Base-by-base conservation (phyloP, 2,888 invertebrate genomes). In the Allygus modestus region DNA sequence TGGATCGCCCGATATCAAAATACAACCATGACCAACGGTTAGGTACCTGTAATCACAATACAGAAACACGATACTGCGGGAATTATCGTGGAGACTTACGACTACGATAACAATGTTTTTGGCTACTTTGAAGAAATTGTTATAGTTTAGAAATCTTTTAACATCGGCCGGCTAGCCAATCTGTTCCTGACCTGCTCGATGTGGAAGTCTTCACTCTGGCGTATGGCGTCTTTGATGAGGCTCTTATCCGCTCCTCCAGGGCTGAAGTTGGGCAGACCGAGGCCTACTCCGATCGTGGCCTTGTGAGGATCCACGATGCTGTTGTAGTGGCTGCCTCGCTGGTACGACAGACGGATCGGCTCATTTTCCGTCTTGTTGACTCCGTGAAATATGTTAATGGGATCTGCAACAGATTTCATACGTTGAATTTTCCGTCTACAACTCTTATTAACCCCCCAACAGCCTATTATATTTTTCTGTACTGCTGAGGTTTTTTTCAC, bases 291-390 rank as follows among this genome's bases (percentile, higher is more conserved):
- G 77, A 97, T 94, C 0, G 94, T 94, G 43, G 94, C 94, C 90
- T 95, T 96, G 89, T 94, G 95, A 0, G 97, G 97, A 91, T 97
- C 95, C 1, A 97, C 93, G 86, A 97, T 94, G 73, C 96, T 96
- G 91, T 97, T 97, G 89, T 97, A 97, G 91, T 97, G 97, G 84
- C 95, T 94, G 89, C 95, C 95, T 88, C 95, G 93, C 90, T 97
- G 97, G 91, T 97, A 97, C 87, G 96, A 77, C 83, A 97, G 91
- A 84, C 97, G 92, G 87, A 97, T 94, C 0, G 96, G 96, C 87
- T 95, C 94, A 89, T 95, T 94, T 85, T 95, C 94, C 87, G 95
- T 94, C 89, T 94, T 94, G 89, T 94, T 94, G 86, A 94, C 92
- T 46, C 96, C 94, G 89, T 96, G 96, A 89, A 97, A 97, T 84